These are phyloP conservation scores for Sinelater perroti DNA, from an alignment of 2,888 invertebrate genomes.

Conservation along the genomic window DNA sequence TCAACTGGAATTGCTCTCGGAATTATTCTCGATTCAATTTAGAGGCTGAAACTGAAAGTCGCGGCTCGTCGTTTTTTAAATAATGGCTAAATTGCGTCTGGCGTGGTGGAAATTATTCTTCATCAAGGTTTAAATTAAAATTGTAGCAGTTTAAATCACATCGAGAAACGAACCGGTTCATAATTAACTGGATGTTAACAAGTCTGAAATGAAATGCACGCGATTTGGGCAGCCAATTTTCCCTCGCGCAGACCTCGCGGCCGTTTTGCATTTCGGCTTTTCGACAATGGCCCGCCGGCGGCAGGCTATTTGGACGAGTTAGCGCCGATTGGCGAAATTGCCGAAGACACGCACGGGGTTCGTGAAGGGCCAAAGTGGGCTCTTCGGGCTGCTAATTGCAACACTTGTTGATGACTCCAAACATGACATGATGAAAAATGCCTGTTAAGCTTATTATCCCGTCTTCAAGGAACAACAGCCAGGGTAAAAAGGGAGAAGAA, in stretches of 20 bases:
- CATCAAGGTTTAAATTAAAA: slow-evolving; percentile 30
- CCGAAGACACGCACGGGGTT: too few relatives aligned
- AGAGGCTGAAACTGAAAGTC: slow-evolving; percentile 12
- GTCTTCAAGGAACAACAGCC: too few relatives aligned
- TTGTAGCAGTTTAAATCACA: slow-evolving; percentile 29
- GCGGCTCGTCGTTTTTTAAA: slow-evolving; percentile 19
- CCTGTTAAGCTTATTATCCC: too few relatives aligned
- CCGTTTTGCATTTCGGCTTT: slow-evolving; percentile 7
- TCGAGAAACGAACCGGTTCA: slow-evolving; percentile 33
- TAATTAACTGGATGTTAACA: slow-evolving; percentile 29
- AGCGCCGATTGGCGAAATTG: slow-evolving; percentile 4
- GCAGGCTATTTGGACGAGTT: slow-evolving; percentile 11
- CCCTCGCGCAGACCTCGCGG: too few relatives aligned
- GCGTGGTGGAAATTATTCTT: slow-evolving; percentile 28
- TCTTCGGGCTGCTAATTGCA: too few relatives aligned
- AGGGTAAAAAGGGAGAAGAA: too few relatives aligned
- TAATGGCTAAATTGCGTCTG: slow-evolving; percentile 29
- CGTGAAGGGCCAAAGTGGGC: too few relatives aligned
- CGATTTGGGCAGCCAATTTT: slow-evolving; percentile 16
- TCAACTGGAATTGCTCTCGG: slow-evolving; percentile 11
- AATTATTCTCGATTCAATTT: slow-evolving; percentile 21
- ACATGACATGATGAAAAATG: too few relatives aligned
- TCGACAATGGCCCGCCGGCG: background rate
- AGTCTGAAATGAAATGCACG: slow-evolving; percentile 17
- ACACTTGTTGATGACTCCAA: too few relatives aligned